These are phyloP conservation scores for Dasypus novemcinctus DNA, from an alignment of 2,113 vertebrate species.

Conservation along the genomic window DNA sequence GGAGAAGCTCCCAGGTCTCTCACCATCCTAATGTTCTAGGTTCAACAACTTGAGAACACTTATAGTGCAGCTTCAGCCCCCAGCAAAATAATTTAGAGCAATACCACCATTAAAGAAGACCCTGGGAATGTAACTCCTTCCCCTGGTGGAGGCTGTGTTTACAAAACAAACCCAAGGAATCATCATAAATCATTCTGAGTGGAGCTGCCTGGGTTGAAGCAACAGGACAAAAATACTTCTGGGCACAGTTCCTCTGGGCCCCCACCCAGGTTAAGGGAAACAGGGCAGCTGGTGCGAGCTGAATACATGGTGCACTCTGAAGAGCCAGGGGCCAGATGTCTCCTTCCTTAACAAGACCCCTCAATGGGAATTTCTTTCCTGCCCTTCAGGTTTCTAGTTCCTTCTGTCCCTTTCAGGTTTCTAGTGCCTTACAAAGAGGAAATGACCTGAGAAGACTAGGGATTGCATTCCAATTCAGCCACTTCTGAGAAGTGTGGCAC, in stretches of 20 bases:
- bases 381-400: not conserved
- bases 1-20: not conserved
- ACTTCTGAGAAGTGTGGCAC: not conserved
- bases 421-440: not conserved
- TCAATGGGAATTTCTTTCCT: not conserved
- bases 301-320: not conserved
- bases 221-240: conserved; percentile 73
- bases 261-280: conserved; percentile 30
- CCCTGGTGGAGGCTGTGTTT: conserved; percentile 29
- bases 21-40: not conserved
- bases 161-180: conserved; percentile 67
- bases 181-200: conserved; percentile 66
- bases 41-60: not conserved
- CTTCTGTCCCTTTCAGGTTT: not conserved
- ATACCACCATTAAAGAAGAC: conserved; percentile 24
- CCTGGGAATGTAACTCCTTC: conserved; percentile 57
- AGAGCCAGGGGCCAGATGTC: not conserved
- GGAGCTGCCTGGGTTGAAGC: conserved; percentile 64
- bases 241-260: conserved; percentile 41
- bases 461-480: not conserved
- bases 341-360: not conserved
- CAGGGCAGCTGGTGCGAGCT: not conserved
- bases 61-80: not conserved
- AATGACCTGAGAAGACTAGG: not conserved
- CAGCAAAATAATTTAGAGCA: conserved; percentile 19